Evolutionary conservation across 2,113 vertebrate genomes (phyloP).

Genomic region (Choloepus hoffmanni): DNA sequence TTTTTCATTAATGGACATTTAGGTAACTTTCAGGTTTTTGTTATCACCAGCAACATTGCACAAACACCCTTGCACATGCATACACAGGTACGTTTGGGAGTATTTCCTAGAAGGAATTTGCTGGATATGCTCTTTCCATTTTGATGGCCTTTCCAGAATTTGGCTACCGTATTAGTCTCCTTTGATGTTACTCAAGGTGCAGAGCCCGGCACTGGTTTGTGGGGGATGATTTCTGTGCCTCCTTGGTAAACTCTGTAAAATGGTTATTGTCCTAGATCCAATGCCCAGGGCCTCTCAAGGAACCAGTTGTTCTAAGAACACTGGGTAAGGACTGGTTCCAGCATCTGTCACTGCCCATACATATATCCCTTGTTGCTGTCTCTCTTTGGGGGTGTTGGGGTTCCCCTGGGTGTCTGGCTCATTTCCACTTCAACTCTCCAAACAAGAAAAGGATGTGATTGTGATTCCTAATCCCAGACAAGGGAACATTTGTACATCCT

Average conservation of each 20-base stretch:
- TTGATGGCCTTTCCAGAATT: neutral
- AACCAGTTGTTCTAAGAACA: neutral
- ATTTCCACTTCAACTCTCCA: neutral
- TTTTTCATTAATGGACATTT: neutral
- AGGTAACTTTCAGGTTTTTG: neutral
- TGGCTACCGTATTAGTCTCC: too few species aligned
- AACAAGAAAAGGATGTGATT: neutral
- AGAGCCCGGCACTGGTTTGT: neutral
- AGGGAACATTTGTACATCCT: neutral
- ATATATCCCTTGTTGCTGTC: neutral
- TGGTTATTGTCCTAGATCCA: neutral
- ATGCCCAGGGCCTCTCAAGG: too few species aligned
- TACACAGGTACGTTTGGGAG: neutral
- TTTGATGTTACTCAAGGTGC: neutral
- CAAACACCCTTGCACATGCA: neutral
- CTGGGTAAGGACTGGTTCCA: neutral
- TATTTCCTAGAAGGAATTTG: neutral
- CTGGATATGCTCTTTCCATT: neutral
- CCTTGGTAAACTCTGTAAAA: neutral
- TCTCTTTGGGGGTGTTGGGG: neutral
- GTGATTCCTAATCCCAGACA: neutral
- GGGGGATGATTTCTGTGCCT: neutral
- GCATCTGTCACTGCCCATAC: neutral
- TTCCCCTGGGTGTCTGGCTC: neutral
- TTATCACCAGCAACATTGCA: neutral